Evolutionary conservation across 2,113 vertebrate genomes (phyloP).

Genomic region (Scolopax mira): DNA sequence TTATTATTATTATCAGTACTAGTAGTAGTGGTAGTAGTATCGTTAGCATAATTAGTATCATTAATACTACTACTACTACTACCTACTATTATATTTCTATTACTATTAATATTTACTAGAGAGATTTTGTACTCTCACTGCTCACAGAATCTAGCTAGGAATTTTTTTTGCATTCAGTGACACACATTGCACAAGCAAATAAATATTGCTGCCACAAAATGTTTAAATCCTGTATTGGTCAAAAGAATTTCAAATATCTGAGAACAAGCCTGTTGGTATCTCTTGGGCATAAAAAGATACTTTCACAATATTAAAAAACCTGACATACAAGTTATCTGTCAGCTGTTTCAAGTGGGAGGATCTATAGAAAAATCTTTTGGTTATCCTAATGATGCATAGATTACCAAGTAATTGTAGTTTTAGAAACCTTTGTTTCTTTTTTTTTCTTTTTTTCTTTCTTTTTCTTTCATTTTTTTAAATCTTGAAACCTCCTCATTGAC

Average conservation of each 20-base stretch:
- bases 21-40: too few relatives aligned
- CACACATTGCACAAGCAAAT: background rate
- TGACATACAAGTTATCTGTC: background rate
- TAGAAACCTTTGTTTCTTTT: rapidly evolving
- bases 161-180: background rate
- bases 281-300: background rate
- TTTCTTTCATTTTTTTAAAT: background rate
- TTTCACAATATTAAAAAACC: background rate
- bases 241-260: background rate
- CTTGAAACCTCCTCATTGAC: background rate
- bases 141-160: background rate
- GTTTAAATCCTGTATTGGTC: background rate
- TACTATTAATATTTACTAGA: background rate
- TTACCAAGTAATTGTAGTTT: background rate
- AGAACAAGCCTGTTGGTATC: background rate
- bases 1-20: background rate
- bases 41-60: too few relatives aligned
- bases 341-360: background rate
- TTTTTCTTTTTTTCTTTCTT: background rate
- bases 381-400: background rate
- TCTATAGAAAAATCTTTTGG: background rate
- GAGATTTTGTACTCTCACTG: background rate
- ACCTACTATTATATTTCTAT: background rate
- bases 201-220: background rate
- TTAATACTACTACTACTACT: too few relatives aligned